Conservation (phyloP, 1,140 invertebrate species). For the Ceratoteleas bidentatus region DNA sequence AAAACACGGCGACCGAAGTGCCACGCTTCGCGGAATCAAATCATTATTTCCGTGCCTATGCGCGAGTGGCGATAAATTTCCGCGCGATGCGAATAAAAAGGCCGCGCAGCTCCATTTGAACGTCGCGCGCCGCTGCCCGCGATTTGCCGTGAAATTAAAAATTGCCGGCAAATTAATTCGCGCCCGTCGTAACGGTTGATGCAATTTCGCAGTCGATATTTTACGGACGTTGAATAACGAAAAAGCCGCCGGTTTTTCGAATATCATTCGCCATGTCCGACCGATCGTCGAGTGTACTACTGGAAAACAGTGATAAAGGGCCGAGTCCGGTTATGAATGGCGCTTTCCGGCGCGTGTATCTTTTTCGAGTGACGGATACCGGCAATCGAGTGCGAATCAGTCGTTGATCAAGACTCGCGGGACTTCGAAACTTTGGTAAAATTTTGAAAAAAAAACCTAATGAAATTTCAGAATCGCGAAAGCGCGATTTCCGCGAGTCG, state of each 20-base stretch:
- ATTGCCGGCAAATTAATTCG: neutral
- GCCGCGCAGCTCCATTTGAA: neutral
- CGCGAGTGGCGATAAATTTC: conserved; percentile 26
- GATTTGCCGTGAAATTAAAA: neutral
- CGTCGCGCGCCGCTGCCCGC: too few species aligned
- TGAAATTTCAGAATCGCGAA: conserved; percentile 32
- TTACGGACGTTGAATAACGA: neutral
- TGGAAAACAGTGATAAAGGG: neutral
- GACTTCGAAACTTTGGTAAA: too few species aligned
- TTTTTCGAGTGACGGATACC: neutral
- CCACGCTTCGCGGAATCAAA: conserved; percentile 43
- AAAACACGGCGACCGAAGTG: conserved; percentile 44
- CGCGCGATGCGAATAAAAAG: conserved; percentile 18
- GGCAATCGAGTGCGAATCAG: conserved; percentile 25
- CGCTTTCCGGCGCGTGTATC: too few species aligned
- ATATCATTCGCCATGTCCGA: neutral
- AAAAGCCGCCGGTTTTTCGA: neutral
- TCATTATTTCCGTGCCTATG: conserved; percentile 48
- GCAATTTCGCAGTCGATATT: neutral
- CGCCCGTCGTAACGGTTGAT: neutral
- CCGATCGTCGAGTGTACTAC: neutral
- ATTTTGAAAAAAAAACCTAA: too few species aligned
- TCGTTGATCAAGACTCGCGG: too few species aligned
- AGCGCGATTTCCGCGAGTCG: too few species aligned
- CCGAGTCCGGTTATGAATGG: too few species aligned